Evolutionary conservation across 2,113 vertebrate species (phyloP), one percentile per base, ranked within the genome.

Genomic region (Brachyhypopomus gauderio): DNA sequence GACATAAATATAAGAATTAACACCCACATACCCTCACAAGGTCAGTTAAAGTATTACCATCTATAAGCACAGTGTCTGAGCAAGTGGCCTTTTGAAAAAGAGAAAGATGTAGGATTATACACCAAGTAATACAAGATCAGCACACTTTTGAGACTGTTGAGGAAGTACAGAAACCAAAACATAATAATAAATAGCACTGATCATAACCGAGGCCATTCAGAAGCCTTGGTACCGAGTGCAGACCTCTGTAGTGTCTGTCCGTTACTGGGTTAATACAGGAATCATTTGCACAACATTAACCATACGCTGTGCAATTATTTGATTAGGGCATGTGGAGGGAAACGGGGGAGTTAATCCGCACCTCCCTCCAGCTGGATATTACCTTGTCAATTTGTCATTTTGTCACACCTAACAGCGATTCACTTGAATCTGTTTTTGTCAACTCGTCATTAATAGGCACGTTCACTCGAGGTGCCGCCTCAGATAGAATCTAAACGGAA

Each of bases 361-460:
- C 72, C 77, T 60, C 45, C 75, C 41, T 45, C 79, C 79, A 78
- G 73, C 74, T 85, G 85, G 83, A 86, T 86, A 87, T 86, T 86
- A 85, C 73, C 78, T 71, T 80, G 87, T 87, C 87, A 84, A 77
- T 85, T 86, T 87, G 83, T 87, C 83, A 87, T 84, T 89, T 86
- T 86, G 88, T 86, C 83, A 79, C 81, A 85, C 85, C 72, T 83
- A 86, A 83, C 77, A 80, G 77, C 75, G 76, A 85, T 85, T 83
- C 79, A 84, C 77, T 67, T 58, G 81, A 83, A 83, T 87, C 72
- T 77, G 86, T 79, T 84, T 85, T 83, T 85, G 84, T 78, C 81
- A 75, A 84, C 70, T 45, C 45, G 45, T 85, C 80, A 79, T 84
- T 86, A 86, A 87, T 66, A 75, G 14, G 75, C 81, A 79, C 56